Evolutionary conservation across 1,140 invertebrate species (phyloP).

Genomic region (Brachystomella parvula): DNA sequence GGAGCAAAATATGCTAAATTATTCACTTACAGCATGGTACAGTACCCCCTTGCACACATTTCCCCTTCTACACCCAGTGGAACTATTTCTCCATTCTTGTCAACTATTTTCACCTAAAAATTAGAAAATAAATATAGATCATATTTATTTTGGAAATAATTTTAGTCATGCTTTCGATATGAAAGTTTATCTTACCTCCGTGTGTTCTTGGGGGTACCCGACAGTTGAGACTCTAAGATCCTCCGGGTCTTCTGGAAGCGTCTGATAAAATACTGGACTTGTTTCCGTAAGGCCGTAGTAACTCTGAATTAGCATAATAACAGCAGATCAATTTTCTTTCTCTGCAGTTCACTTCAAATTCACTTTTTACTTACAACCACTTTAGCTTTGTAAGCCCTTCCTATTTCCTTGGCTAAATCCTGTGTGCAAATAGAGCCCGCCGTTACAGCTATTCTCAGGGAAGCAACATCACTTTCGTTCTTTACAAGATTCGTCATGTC

Average conservation of each 20-base stretch:
- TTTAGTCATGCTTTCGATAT: neutral
- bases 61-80: constrained; percentile 45
- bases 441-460: constrained; percentile 37
- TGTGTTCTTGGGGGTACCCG: constrained; percentile 19
- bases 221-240: constrained; percentile 10
- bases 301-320: constrained; percentile 8
- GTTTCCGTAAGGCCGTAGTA: constrained; percentile 19
- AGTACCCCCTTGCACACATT: constrained; percentile 52
- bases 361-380: neutral
- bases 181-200: constrained; percentile 4
- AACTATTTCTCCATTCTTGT: constrained; percentile 29
- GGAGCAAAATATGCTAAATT: no score
- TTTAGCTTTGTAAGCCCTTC: constrained; percentile 9
- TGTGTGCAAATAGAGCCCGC: constrained; percentile 22
- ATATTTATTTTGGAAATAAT: neutral
- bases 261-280: constrained; percentile 7
- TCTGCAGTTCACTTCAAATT: neutral
- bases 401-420: constrained; percentile 19
- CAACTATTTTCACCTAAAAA: constrained; percentile 33
- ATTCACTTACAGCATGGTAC: constrained; percentile 51
- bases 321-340: neutral
- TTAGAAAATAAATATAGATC: neutral
- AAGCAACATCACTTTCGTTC: constrained; percentile 42
- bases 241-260: constrained; percentile 14
- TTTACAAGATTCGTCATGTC: constrained; percentile 57